A percentile compares a stretch with the other conserved stretches of the same genome.
Evolutionary conservation across 92 coral and sea anemone genomes (phyloP).

Genomic region (Heteractis magnifica): DNA sequence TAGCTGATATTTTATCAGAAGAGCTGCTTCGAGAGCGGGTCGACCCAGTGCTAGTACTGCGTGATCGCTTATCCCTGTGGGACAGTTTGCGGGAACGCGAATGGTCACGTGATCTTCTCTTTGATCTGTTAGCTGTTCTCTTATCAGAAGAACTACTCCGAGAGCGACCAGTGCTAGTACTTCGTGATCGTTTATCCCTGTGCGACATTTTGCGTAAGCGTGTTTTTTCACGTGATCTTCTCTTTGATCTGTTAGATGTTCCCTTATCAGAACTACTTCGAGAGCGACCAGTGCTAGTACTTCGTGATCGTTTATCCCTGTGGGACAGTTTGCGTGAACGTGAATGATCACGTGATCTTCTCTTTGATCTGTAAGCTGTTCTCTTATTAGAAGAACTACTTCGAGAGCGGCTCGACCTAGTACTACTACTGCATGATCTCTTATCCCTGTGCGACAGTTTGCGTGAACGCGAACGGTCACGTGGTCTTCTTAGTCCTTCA

Average conservation of each 20-base stretch:
- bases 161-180: background rate
- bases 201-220: background rate
- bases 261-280: background rate
- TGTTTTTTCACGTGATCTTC: background rate
- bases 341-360: background rate
- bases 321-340: background rate
- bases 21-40: background rate
- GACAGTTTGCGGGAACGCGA: background rate
- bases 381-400: background rate
- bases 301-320: background rate
- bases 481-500: background rate
- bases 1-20: background rate
- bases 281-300: background rate
- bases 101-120: background rate
- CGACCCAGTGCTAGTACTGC: background rate
- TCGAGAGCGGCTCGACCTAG: background rate
- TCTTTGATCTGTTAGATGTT: background rate
- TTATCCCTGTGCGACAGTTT: background rate
- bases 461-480: background rate
- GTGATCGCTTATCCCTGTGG: background rate
- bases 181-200: background rate
- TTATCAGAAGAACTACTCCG: background rate
- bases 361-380: background rate
- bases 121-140: background rate
- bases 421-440: background rate